Evolutionary conservation across 2,797 vertebrate genomes (phyloP).

Genomic region (Rhadinocentrus ornatus): DNA sequence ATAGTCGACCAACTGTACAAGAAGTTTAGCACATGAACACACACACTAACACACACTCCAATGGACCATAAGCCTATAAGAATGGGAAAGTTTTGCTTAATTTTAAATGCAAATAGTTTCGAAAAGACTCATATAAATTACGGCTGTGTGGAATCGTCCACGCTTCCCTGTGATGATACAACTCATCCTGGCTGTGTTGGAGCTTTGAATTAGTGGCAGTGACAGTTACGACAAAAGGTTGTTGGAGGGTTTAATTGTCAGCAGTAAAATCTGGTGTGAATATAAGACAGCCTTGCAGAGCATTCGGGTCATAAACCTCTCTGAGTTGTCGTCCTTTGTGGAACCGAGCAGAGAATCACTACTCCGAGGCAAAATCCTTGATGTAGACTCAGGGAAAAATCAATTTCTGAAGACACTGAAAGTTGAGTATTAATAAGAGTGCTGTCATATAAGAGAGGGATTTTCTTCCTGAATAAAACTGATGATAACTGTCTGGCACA

Average conservation of each 20-base stretch:
- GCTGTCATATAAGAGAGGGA: conserved; percentile 18
- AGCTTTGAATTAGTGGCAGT: conserved; percentile 66
- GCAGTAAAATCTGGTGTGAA: conserved; percentile 63
- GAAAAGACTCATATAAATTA: neutral
- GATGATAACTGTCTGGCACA: neutral
- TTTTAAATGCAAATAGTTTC: neutral
- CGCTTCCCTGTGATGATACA: conserved; percentile 40
- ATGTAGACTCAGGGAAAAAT: conserved; percentile 51
- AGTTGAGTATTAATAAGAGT: conserved; percentile 10
- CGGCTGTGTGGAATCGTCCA: conserved; percentile 15
- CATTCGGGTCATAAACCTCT: conserved; percentile 62
- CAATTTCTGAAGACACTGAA: conserved; percentile 51
- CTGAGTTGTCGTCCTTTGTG: conserved; percentile 47
- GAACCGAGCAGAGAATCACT: conserved; percentile 60
- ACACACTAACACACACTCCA: neutral
- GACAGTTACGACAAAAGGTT: conserved; percentile 59
- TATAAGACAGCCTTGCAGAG: conserved; percentile 50
- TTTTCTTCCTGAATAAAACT: conserved; percentile 7
- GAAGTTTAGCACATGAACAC: neutral
- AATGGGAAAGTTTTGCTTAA: neutral
- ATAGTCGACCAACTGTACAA: neutral
- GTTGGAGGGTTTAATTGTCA: conserved; percentile 65
- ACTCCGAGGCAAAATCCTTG: conserved; percentile 50
- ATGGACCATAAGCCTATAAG: neutral
- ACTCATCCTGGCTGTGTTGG: conserved; percentile 52